Base-by-base conservation (phyloP, 2,113 vertebrate genomes). In the Rafetus swinhoei region DNA sequence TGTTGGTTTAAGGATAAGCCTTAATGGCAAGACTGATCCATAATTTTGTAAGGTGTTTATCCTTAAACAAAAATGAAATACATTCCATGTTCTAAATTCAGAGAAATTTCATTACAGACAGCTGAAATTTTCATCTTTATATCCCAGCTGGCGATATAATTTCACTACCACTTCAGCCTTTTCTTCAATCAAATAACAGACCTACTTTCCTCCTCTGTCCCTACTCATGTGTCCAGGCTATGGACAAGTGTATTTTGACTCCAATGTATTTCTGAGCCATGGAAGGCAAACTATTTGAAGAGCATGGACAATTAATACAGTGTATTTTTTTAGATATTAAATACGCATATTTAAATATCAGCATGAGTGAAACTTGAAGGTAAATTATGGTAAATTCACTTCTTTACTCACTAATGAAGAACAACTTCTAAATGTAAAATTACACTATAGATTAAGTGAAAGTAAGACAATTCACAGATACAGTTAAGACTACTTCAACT, bases 1-100 rank as follows among this genome's bases (percentile, higher is more conserved):
- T 82, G 85, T 29, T 87, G 79, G 85, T 82, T 80, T 18, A 92
- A 93, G 81, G 9, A 55, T 76, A 89, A 69, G 69, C n/a, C 32
- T 25, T 62, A 88, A 81, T 27, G 57, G 32, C 39, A 87, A 93
- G 59, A 39, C 81, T 25, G 14, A 62, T 85, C 59, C 35, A 55
- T 45, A 88, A 94, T 27, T 39, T 87, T 35, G 72, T 4, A 2
- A 69, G 5, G 12, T 32, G 8, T 32, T 86, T 90, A 90, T 13
- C 35, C 57, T 39, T 81, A 39, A 85, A 21, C 39, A 85, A 81
- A 87, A 7, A 56, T 25, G 1, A 81, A 53, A 22, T 11, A 45
- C 6, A 45, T 45, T 45, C 45, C 45, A 45, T 45, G 45, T 45
- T 45, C 45, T 5, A 45, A 45, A 45, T 45, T 54, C 93, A 91